Percentiles rank a stretch among this genome's conserved stretches.
Conservation (phyloP, 2,888 invertebrate genomes). For the Octonoba sinensis region DNA sequence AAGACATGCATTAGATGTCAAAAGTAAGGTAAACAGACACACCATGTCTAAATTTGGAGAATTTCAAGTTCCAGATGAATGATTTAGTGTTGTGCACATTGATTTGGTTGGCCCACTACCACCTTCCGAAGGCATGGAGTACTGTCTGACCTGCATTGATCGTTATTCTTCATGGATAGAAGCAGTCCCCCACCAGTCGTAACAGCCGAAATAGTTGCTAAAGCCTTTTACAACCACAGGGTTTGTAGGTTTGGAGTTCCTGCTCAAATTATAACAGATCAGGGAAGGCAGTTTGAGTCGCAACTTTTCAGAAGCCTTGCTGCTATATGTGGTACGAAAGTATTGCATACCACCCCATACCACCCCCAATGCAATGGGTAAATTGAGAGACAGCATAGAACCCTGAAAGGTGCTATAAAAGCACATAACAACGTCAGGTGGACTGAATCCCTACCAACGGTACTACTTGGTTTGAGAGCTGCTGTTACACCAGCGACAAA, state of each 20-base stretch:
- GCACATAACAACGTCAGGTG: slow-evolving; percentile 4
- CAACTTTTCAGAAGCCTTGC: slow-evolving; percentile 11
- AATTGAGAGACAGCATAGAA: slow-evolving; percentile 11
- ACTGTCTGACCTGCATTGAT: slow-evolving; percentile 21
- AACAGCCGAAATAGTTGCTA: slow-evolving; percentile 10
- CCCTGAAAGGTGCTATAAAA: background rate
- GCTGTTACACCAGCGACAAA: background rate
- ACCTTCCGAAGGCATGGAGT: slow-evolving; percentile 14
- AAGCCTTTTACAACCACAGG: slow-evolving; percentile 16
- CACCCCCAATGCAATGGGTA: slow-evolving; percentile 17
- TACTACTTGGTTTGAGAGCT: slow-evolving; percentile 14
- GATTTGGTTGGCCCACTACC: slow-evolving; percentile 10
- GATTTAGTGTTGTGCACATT: slow-evolving; percentile 15
- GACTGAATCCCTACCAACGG: slow-evolving; percentile 11
- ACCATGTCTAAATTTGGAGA: slow-evolving; percentile 4
- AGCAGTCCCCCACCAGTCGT: background rate
- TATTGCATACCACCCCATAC: slow-evolving; percentile 9
- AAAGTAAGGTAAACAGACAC: background rate
- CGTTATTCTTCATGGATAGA: slow-evolving; percentile 7
- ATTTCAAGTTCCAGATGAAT: slow-evolving; percentile 16
- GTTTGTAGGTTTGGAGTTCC: slow-evolving; percentile 15
- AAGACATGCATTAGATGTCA: slow-evolving; percentile 13
- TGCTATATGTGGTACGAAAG: slow-evolving; percentile 8
- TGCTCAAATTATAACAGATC: slow-evolving; percentile 3
- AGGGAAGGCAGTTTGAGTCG: slow-evolving; percentile 10